Base-by-base conservation (phyloP, 2,888 invertebrate species). In the Caenorhabditis sulstoni region DNA sequence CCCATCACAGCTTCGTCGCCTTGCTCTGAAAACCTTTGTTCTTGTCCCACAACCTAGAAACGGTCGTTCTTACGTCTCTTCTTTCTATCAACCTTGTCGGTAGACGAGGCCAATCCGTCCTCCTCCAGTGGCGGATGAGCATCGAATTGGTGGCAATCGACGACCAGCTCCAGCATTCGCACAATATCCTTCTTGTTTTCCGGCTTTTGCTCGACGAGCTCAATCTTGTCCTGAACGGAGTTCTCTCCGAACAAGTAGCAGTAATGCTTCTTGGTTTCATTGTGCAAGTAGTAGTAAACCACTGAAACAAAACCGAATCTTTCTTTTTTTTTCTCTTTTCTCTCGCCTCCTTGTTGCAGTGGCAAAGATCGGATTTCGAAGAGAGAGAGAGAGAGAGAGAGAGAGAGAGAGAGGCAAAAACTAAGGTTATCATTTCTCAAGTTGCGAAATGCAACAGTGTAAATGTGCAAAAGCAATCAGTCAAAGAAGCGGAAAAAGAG, bases 41-140 rank as follows among this genome's bases (percentile, higher is more conserved):
- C 14, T 14, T 22, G 1, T 9, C 14, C 8, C n/a, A 44, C 22
- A 23, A 14, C 0, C n/a, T 23, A 2, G 12, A 9, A n/a, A n/a
- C 18, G 1, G n/a, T n/a, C 11, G 0, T 11, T 20, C 83, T 55
- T 18, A 86, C 87, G 84, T 85, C 87, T 81, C 77, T 87, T 87
- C 75, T 85, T 86, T 41, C 87, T 76, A 67, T 86, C 86, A 47
- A 86, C 87, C 71, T 87, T 85, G 65, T 87, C 87, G 29, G 86
- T 85, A 14, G 85, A 85, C 39, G 85, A 82, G n/a, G 86, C 87
- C 61, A 84, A 73, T 64, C 87, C 87, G 44, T 87, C 86, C 59
- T 86, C 87, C 52, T 78, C 76, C 39, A 87, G 80, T 65, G 87
- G 87, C 41, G 87, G 87, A 55, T 82, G 82, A 59, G 85, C 82